Evolutionary conservation across 2,888 invertebrate genomes (phyloP), one percentile per base, ranked within the genome.

Genomic region (Hyppa rectilinea): DNA sequence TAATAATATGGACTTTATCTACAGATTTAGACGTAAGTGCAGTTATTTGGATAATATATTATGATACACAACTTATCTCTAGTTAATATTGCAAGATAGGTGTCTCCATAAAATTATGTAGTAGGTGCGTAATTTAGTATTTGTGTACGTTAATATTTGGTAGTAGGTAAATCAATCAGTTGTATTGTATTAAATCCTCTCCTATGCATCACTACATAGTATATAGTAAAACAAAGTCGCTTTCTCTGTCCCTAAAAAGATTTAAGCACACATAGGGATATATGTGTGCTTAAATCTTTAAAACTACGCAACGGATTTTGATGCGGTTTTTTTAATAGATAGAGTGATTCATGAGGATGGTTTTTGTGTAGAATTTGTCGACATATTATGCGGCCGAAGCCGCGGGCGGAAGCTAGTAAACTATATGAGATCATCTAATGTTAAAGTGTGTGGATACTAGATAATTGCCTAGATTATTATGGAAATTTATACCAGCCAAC

Each of bases 381-480:
- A n/a, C n/a, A n/a, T n/a, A n/a, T n/a, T n/a, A n/a, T n/a, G n/a
- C n/a, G n/a, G n/a, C n/a, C n/a, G n/a, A n/a, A n/a, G n/a, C n/a
- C n/a, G n/a, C n/a, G n/a, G n/a, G n/a, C n/a, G n/a, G n/a, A n/a
- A n/a, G n/a, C n/a, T n/a, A n/a, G n/a, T n/a, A n/a, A n/a, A n/a
- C n/a, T n/a, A n/a, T 68, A 68, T 83, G 83, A 83, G 68, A 75
- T 85, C 85, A 82, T 66, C 69, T 64, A 55, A 82, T 60, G 71
- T 64, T 69, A 68, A n/a, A 74, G 55, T 74, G 59, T 66, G 58
- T 66, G 62, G 36, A 63, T 60, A 79, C 60, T 66, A 50, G 36
- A 64, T 79, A 66, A 61, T 45, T 80, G 36, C 47, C 29, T 52
- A 26, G n/a, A 40, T 45, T 58, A n/a, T 53, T 60, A 66, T 78